Evolutionary conservation across 2,888 invertebrate species (phyloP).

Genomic region (Antitype chi): DNA sequence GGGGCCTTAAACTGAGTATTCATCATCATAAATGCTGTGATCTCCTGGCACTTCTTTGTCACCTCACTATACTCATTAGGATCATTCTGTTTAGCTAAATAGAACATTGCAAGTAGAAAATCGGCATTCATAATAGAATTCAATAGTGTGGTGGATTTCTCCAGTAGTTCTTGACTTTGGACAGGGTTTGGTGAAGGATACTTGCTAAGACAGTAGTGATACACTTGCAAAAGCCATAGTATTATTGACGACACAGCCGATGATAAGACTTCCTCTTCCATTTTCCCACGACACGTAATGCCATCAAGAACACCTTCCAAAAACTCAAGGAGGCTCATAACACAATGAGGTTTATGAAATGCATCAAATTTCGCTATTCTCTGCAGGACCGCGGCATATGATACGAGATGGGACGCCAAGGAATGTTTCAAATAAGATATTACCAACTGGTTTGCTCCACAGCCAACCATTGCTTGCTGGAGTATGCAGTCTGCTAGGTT

Average conservation of each 20-base stretch:
- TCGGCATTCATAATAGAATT: slow-evolving; percentile 93
- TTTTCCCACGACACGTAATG: slow-evolving; percentile 94
- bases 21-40: slow-evolving; percentile 91
- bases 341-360: slow-evolving; percentile 96
- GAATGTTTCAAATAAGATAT: slow-evolving; percentile 98
- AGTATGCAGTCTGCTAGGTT: slow-evolving; percentile 98
- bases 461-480: slow-evolving; percentile 98
- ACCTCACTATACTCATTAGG: slow-evolving; percentile 92
- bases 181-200: slow-evolving; percentile 86
- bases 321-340: slow-evolving; percentile 96
- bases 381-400: slow-evolving; percentile 96
- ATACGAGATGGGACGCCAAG: slow-evolving; percentile 96
- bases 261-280: slow-evolving; percentile 96
- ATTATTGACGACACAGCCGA: slow-evolving; percentile 95
- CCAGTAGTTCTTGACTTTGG: slow-evolving; percentile 92
- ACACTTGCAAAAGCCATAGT: slow-evolving; percentile 95
- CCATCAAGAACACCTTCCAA: slow-evolving; percentile 93
- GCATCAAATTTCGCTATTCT: slow-evolving; percentile 97
- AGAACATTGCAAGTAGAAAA: slow-evolving; percentile 95
- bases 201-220: slow-evolving; percentile 88
- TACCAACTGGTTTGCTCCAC: slow-evolving; percentile 97
- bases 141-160: slow-evolving; percentile 93
- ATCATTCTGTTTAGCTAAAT: slow-evolving; percentile 95
- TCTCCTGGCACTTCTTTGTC: slow-evolving; percentile 94
- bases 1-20: slow-evolving; percentile 90